Conservation (phyloP, 2,113 vertebrate species). For the Podiceps cristatus region DNA sequence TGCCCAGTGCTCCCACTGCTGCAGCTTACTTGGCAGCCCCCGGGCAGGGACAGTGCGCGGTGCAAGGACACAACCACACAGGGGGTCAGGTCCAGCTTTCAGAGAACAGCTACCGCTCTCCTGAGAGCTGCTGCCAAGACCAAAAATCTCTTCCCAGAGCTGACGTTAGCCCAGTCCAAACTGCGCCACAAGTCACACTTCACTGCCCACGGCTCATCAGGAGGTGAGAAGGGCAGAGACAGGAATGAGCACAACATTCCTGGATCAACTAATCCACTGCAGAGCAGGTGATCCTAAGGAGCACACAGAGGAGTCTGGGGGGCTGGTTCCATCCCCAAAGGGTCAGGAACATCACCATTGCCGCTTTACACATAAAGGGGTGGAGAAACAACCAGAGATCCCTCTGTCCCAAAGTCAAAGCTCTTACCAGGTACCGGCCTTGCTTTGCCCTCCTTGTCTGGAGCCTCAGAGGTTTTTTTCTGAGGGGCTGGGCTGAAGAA, state of each 20-base stretch:
- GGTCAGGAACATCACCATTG: background rate
- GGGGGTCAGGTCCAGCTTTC: background rate
- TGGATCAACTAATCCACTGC: background rate
- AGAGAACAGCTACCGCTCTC: background rate
- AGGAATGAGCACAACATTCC: background rate
- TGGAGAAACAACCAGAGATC: accelerated
- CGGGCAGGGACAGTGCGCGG: background rate
- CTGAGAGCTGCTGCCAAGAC: background rate
- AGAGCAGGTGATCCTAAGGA: background rate
- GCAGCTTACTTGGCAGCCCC: background rate
- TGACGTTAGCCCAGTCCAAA: background rate
- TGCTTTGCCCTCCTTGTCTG: background rate
- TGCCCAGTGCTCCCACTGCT: too few species aligned
- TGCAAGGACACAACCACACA: background rate
- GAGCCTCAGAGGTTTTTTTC: background rate
- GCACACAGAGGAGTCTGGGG: accelerated
- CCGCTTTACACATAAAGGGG: background rate
- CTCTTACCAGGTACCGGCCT: constrained; percentile 33
- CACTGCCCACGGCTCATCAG: background rate
- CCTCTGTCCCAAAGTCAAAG: background rate
- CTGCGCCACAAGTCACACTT: accelerated
- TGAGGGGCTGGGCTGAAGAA: constrained; percentile 77
- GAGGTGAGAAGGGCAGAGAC: background rate
- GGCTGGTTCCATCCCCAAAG: background rate
- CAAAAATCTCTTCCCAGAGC: background rate